Conservation (phyloP, 2,888 invertebrate genomes). For the Ormyrus nitidulus region DNA sequence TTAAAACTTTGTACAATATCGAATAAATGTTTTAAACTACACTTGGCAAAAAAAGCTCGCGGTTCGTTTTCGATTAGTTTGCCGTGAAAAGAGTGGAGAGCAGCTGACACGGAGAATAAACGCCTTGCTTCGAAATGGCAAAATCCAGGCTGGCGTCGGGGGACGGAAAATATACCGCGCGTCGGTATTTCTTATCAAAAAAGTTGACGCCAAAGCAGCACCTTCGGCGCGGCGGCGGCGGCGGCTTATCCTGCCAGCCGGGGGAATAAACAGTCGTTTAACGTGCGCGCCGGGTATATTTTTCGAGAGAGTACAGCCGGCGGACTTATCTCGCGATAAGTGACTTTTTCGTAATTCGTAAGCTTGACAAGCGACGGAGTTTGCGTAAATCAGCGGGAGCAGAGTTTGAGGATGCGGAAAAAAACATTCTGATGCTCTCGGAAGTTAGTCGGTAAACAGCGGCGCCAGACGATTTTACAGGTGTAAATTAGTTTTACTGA, state of each 20-base stretch:
- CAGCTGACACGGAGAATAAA: background rate
- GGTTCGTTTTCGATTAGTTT: no score
- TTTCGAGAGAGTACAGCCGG: slow-evolving; percentile 30
- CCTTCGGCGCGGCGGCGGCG: background rate
- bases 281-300: slow-evolving; percentile 9
- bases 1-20: no score
- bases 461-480: no score
- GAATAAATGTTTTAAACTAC: no score
- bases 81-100: no score
- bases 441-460: no score
- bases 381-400: slow-evolving; percentile 20
- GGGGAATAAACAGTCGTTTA: slow-evolving; percentile 49
- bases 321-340: slow-evolving; percentile 38
- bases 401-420: background rate
- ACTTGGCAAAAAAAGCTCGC: no score
- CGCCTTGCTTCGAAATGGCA: background rate
- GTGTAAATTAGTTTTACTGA: no score
- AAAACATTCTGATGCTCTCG: no score
- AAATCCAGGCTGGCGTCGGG: background rate
- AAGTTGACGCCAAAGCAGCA: background rate
- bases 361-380: background rate
- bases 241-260: slow-evolving; percentile 31
- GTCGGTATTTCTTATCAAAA: slow-evolving; percentile 39
- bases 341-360: slow-evolving; percentile 25
- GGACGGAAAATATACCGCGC: slow-evolving; percentile 35